Evolutionary conservation across 2,113 vertebrate genomes (phyloP).

Genomic region (Suncus etruscus): DNA sequence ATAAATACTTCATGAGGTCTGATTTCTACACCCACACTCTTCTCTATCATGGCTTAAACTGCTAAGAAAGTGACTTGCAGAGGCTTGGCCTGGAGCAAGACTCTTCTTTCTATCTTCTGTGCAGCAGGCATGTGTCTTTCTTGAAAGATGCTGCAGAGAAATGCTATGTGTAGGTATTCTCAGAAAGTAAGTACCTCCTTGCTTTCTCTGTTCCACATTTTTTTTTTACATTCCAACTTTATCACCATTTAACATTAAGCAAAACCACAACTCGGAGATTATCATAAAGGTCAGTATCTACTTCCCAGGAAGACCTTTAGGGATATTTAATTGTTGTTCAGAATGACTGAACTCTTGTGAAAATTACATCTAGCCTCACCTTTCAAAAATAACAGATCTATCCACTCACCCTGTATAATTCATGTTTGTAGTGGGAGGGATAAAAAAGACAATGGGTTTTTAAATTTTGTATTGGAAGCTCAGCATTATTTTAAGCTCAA

Average conservation of each 20-base stretch:
- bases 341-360: neutral
- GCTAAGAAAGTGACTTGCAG: slow-evolving; percentile 44
- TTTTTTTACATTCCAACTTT: neutral
- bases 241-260: neutral
- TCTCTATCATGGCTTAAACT: neutral
- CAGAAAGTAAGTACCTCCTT: neutral
- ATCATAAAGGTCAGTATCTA: neutral
- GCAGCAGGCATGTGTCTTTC: slow-evolving; percentile 12
- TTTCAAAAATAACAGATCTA: neutral
- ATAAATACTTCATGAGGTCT: neutral
- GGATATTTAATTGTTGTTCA: neutral
- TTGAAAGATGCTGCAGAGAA: neutral
- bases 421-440: neutral
- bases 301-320: neutral
- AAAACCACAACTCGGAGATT: neutral
- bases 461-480: neutral
- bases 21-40: neutral
- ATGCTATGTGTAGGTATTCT: neutral
- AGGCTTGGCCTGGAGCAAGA: neutral
- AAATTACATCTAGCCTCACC: neutral
- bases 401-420: neutral
- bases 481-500: neutral
- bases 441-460: neutral
- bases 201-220: neutral
- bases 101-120: neutral